phyloP scores from a whole-genome alignment of 2,797 vertebrate species.

The Phyllotis vaccarum region DNA sequence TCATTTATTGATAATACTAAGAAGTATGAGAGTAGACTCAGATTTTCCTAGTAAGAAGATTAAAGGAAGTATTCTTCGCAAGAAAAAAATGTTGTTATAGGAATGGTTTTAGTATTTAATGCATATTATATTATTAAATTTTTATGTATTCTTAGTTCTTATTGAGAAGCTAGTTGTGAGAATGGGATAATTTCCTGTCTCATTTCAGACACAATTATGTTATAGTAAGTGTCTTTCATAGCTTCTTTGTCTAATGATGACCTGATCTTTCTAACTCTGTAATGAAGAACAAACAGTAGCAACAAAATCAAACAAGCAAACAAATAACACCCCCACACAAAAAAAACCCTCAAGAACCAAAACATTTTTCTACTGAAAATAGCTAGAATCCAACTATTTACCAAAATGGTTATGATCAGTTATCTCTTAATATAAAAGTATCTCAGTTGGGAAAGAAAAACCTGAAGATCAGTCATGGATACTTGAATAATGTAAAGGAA shows the following conservation, averaged over 20 bases:
- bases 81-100: background rate
- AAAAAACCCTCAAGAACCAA: background rate
- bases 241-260: too few species aligned
- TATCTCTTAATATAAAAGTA: background rate
- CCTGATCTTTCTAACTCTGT: background rate
- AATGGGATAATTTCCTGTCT: too few species aligned
- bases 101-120: background rate
- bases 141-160: too few species aligned
- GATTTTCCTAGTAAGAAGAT: background rate
- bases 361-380: background rate
- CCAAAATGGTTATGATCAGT: background rate
- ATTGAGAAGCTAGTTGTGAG: background rate
- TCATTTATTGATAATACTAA: background rate
- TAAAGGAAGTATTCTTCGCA: background rate
- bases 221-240: background rate
- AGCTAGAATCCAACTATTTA: background rate
- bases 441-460: background rate
- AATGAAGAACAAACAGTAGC: background rate
- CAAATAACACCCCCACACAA: too few species aligned
- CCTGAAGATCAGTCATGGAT: background rate
- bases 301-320: too few species aligned
- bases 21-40: background rate
- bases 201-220: background rate
- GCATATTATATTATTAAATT: too few species aligned
- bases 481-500: background rate